A percentile compares a stretch with the other conserved stretches of the same genome.
These are phyloP conservation scores for Solenopsis invicta DNA, from an alignment of 1,140 invertebrate species.

Conservation along the genomic window DNA sequence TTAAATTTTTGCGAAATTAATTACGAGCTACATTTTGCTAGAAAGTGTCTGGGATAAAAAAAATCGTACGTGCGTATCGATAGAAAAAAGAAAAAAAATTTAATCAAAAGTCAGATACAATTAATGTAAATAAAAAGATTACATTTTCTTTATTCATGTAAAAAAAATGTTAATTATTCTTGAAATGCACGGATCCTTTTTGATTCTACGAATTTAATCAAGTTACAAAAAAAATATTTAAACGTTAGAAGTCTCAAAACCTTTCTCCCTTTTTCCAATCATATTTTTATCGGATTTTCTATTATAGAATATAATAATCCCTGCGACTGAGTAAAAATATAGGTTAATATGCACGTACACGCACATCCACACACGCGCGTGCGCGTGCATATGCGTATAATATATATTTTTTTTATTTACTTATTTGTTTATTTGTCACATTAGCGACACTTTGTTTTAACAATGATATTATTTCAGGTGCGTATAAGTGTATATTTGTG, in stretches of 20 bases:
- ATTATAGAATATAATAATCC: neutral
- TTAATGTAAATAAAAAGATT: neutral
- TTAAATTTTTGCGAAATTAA: constrained; percentile 15
- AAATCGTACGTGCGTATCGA: neutral
- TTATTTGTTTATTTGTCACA: neutral
- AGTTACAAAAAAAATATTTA: neutral
- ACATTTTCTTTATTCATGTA: neutral
- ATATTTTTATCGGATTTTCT: neutral
- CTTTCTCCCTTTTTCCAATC: neutral
- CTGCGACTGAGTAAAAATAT: neutral
- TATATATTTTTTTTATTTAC: too few species aligned
- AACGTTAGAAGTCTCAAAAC: neutral
- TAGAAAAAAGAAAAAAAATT: neutral
- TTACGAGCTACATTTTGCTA: neutral
- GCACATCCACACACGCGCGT: too few species aligned
- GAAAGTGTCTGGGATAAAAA: neutral
- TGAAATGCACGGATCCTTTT: neutral
- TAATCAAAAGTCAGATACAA: neutral
- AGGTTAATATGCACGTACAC: neutral
- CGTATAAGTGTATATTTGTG: neutral
- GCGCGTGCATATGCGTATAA: too few species aligned
- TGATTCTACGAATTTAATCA: neutral
- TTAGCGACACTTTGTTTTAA: neutral
- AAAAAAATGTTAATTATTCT: neutral
- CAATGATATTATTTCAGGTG: neutral